Evolutionary conservation across 2,888 invertebrate species (phyloP).

Genomic region (Eupithecia pulchellata): DNA sequence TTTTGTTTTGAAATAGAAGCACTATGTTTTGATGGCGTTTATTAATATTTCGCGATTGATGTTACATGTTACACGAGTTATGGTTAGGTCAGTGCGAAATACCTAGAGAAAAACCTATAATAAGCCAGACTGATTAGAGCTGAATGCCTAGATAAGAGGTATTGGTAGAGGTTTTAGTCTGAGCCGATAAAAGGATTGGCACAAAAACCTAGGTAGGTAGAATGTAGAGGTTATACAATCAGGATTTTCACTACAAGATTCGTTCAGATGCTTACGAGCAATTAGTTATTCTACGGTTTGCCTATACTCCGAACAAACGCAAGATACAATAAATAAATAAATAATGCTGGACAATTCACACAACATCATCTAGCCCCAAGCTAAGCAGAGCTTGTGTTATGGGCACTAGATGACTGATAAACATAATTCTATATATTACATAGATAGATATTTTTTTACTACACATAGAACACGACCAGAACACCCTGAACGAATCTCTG

Average conservation of each 20-base stretch:
- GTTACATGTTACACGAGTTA: not conserved
- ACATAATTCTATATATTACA: too few species aligned
- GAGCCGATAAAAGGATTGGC: not conserved
- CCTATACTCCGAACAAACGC: not conserved
- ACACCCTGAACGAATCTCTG: too few species aligned
- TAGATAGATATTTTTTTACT: too few species aligned
- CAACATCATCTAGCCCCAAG: too few species aligned
- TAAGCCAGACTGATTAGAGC: not conserved
- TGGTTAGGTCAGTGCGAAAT: not conserved
- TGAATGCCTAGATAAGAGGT: not conserved
- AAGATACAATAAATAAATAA: too few species aligned
- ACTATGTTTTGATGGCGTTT: slow-evolving; percentile 32
- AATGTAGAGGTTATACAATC: slow-evolving; percentile 7
- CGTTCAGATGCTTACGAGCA: not conserved
- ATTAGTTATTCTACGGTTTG: not conserved
- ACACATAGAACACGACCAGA: too few species aligned
- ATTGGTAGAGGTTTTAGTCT: not conserved
- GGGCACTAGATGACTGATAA: too few species aligned
- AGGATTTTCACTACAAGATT: not conserved
- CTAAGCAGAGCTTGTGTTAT: too few species aligned
- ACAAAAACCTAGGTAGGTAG: not conserved
- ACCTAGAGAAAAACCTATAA: not conserved
- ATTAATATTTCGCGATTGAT: slow-evolving; percentile 2
- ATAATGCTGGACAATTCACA: too few species aligned
- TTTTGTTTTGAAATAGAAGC: slow-evolving; percentile 53